Evolutionary conservation across 2,113 vertebrate genomes (phyloP).

Genomic region (Centropus bengalensis): DNA sequence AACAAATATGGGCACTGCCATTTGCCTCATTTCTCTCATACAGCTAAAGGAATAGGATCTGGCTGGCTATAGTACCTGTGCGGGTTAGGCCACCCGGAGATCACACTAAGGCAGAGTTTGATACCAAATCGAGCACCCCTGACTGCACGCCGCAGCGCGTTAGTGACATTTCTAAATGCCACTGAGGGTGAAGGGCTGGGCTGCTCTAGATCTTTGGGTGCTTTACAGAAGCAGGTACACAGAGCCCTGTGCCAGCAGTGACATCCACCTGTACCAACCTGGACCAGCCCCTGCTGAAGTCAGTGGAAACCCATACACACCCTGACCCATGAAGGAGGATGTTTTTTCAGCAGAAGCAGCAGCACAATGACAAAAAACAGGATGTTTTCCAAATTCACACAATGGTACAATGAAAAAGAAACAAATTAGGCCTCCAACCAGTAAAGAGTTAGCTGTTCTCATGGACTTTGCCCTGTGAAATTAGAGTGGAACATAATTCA

Average conservation of each 20-base stretch:
- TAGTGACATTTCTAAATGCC: conserved; percentile 12
- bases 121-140: conserved; percentile 23
- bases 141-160: neutral
- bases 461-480: neutral
- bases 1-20: neutral
- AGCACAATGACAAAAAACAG: neutral
- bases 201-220: neutral
- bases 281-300: neutral
- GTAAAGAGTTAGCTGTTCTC: neutral
- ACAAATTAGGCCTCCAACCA: neutral
- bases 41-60: neutral
- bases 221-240: neutral
- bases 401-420: neutral
- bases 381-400: neutral
- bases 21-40: neutral
- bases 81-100: conserved; percentile 49
- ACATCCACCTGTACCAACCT: neutral
- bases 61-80: neutral
- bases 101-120: conserved; percentile 41
- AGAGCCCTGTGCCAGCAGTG: neutral
- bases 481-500: neutral
- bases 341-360: neutral
- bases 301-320: neutral
- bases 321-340: neutral
- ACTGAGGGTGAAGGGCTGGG: neutral